Conservation (phyloP, 2,797 vertebrate species). For the Dendrocincla fuliginosa region DNA sequence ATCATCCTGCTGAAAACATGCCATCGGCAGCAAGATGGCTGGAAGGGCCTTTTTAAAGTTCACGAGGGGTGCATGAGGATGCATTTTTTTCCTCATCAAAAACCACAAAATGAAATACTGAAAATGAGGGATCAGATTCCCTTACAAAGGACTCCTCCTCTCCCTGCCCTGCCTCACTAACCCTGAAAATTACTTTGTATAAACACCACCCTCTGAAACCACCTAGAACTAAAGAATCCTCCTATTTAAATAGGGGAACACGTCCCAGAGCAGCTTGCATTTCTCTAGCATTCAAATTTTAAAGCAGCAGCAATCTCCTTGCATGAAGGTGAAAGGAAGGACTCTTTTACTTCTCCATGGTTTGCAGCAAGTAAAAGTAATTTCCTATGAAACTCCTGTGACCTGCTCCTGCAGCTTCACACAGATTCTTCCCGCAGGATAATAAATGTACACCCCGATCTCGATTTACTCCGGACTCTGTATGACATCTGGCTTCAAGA, state of each 20-base stretch:
- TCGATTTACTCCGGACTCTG: not conserved
- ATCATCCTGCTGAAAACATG: not conserved
- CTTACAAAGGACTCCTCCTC: not conserved
- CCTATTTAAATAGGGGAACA: not conserved
- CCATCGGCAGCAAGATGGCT: not conserved
- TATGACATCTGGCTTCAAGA: conserved; percentile 74
- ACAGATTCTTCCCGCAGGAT: not conserved
- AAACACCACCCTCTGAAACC: not conserved
- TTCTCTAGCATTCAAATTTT: not conserved
- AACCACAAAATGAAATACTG: not conserved
- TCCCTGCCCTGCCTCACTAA: not conserved
- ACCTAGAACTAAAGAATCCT: not conserved
- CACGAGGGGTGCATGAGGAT: not conserved
- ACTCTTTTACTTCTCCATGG: not conserved
- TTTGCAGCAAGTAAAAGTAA: not conserved
- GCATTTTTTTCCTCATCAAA: not conserved
- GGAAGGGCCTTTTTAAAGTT: not conserved
- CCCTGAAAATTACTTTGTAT: not conserved
- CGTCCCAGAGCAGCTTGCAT: not conserved
- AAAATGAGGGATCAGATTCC: not conserved
- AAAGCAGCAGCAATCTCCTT: not conserved
- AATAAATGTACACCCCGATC: not conserved
- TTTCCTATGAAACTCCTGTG: not conserved
- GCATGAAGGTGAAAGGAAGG: accelerated
- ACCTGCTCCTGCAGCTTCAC: conserved; percentile 7